Base-by-base conservation (phyloP, 2,797 vertebrate species). In the Lutjanus campechanus region DNA sequence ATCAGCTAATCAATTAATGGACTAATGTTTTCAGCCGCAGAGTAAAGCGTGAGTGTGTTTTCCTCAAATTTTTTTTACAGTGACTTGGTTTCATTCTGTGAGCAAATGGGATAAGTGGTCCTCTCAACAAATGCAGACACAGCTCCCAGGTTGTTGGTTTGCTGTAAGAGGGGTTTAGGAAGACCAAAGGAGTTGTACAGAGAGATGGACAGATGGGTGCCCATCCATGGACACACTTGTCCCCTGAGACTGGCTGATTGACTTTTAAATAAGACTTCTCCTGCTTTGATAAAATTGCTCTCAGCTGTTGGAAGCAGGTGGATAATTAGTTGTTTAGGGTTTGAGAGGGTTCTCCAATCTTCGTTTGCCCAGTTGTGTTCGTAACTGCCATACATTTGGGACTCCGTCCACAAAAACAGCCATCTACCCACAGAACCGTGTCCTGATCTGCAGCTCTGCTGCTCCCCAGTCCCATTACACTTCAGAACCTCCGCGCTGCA, bases 281-380 rank as follows among this genome's bases (percentile, higher is more conserved):
- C 73, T 25, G 73, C 66, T 43, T 66, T 56, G 77, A 76, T 88
- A 64, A 66, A 77, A 88, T 69, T 59, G 81, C 76, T 63, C 89
- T 91, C 91, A 91, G 91, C 92, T 89, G 92, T 72, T 61, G 82
- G 76, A 73, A 89, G 88, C 89, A 90, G 88, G 87, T 89, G 88
- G 87, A 86, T 92, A 85, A 92, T 92, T 91, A 79, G 80, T 74
- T 81, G 81, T 85, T 56, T 60, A 72, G 82, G 80, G 50, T 88
- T 76, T 86, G 65, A 84, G 81, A 71, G 80, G 73, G 44, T 71
- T 85, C 76, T 51, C 46, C 77, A 67, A 50, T 80, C 62, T 13
- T 65, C 60, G 22, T 55, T 41, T 47, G 81, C 79, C 81, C 77
- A 78, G 82, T 89, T 74, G 83, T 88, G 89, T 84, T 85, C 61